Evolutionary conservation across 2,888 invertebrate genomes (phyloP).

Genomic region (Tridacna gigas): DNA sequence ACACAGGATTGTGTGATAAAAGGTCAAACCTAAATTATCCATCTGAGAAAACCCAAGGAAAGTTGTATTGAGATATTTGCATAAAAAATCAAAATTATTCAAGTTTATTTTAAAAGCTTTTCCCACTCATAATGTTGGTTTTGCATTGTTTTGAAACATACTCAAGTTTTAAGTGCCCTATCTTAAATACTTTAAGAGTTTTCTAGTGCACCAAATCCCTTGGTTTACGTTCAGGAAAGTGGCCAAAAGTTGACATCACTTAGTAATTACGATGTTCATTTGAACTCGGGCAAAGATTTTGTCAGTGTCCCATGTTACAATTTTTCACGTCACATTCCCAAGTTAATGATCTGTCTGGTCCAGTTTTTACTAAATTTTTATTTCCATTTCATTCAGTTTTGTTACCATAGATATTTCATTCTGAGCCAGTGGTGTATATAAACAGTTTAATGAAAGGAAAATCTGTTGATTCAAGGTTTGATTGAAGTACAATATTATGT

Average conservation of each 20-base stretch:
- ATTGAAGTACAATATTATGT: too few relatives aligned
- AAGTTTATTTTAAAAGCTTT: too few relatives aligned
- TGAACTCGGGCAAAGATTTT: slow-evolving; percentile 11
- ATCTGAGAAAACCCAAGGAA: too few relatives aligned
- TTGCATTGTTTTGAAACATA: too few relatives aligned
- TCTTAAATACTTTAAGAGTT: too few relatives aligned
- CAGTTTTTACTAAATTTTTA: slow-evolving; percentile 8
- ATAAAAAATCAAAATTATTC: too few relatives aligned
- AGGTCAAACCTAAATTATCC: too few relatives aligned
- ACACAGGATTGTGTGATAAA: too few relatives aligned
- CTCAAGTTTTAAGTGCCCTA: too few relatives aligned
- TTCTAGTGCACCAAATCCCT: too few relatives aligned
- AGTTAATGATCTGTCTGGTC: slow-evolving; percentile 21
- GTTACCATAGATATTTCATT: slow-evolving; percentile 2
- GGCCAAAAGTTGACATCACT: slow-evolving; percentile 9
- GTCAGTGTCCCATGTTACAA: slow-evolving; percentile 24
- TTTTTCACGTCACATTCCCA: slow-evolving; percentile 26
- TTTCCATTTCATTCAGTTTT: slow-evolving; percentile 20
- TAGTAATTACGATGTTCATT: slow-evolving; percentile 9
- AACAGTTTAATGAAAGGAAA: slow-evolving; percentile 6
- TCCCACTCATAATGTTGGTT: too few relatives aligned
- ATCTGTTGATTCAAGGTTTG: slow-evolving; percentile 10
- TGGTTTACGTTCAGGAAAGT: background rate
- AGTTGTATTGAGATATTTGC: too few relatives aligned
- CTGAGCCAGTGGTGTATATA: slow-evolving; percentile 6